A percentile compares a stretch with the other conserved stretches of the same genome.
Conservation (phyloP, 2,888 invertebrate species). For the Trachelus troglodyta region DNA sequence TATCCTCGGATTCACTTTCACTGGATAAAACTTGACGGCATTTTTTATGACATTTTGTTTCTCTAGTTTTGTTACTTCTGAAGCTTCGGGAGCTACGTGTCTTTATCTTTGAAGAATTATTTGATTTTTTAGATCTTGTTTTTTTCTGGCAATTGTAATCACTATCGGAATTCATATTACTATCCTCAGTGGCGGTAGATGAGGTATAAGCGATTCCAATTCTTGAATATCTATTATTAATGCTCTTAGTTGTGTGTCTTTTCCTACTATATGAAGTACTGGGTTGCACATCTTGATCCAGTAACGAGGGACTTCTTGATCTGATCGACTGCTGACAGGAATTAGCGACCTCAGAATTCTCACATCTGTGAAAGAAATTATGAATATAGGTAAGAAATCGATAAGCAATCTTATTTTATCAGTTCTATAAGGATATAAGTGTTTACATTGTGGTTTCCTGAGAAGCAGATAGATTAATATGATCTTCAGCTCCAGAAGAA, state of each 20-base stretch:
- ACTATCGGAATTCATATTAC: conserved; percentile 38
- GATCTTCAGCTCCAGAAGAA: conserved; percentile 71
- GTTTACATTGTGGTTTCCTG: not conserved
- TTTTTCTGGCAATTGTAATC: conserved; percentile 33
- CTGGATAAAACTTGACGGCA: conserved; percentile 4
- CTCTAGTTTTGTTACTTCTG: conserved; percentile 21
- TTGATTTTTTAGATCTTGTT: conserved; percentile 22
- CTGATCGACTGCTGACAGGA: not conserved
- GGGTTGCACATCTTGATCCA: not conserved
- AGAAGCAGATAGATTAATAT: conserved; percentile 32
- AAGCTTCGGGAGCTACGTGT: not conserved
- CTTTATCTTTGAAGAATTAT: conserved; percentile 29
- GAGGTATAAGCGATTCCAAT: conserved; percentile 3
- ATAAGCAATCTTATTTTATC: not conserved
- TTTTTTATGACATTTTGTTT: conserved; percentile 25
- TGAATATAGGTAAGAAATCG: not conserved
- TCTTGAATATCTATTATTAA: not conserved
- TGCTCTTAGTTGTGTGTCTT: not conserved
- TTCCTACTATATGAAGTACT: not conserved
- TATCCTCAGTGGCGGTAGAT: conserved; percentile 24
- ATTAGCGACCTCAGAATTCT: not conserved
- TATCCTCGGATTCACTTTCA: not conserved
- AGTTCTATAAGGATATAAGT: not conserved
- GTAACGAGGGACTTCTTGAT: not conserved
- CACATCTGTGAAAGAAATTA: not conserved